These are phyloP conservation scores for Drosophila fungiperda DNA, from an alignment of 2,888 invertebrate genomes.

Conservation along the genomic window DNA sequence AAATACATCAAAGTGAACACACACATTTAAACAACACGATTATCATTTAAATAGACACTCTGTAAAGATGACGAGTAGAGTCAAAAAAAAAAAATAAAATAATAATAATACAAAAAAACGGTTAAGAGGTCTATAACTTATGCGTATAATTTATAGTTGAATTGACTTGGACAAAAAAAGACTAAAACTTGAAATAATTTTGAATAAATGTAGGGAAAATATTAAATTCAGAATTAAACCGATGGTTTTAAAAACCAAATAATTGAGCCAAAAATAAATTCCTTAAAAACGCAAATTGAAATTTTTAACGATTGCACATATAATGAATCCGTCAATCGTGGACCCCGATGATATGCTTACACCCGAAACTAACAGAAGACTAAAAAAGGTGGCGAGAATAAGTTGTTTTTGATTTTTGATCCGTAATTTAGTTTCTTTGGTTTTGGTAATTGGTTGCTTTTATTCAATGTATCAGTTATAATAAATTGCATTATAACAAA, in stretches of 20 bases:
- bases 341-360: conserved; percentile 9
- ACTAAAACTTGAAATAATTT: background rate
- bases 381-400: conserved; percentile 16
- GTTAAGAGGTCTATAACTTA: conserved; percentile 7
- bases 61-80: background rate
- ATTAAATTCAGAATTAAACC: background rate
- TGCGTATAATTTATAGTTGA: background rate
- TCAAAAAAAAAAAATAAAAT: background rate
- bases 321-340: conserved; percentile 7
- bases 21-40: conserved; percentile 20
- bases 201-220: background rate
- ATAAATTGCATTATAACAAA: conserved; percentile 83
- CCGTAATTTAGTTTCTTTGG: conserved; percentile 50
- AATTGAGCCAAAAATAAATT: background rate
- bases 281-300: background rate
- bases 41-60: conserved; percentile 1
- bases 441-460: conserved; percentile 68
- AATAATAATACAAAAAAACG: background rate
- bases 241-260: background rate
- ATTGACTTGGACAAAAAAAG: background rate
- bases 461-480: conserved; percentile 82
- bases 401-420: conserved; percentile 12
- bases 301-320: background rate
- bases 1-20: conserved; percentile 8
- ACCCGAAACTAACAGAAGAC: conserved; percentile 14